Evolutionary conservation across 2,797 vertebrate species (phyloP), one percentile per base, ranked within the genome.

Genomic region (Labeo calbasu): DNA sequence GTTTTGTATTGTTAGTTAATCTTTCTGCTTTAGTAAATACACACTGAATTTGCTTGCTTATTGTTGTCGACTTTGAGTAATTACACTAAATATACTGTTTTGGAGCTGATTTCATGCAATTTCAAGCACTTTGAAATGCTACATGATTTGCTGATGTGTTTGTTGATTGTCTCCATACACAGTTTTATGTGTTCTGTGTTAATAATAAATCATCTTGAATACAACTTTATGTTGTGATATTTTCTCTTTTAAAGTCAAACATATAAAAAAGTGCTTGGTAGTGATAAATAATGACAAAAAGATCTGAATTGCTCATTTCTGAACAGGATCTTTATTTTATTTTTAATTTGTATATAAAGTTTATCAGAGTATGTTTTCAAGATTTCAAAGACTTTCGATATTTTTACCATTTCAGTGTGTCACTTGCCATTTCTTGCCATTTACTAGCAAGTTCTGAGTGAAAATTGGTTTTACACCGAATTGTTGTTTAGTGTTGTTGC

Each of bases 1-100:
- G 15, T 17, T 25, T 13, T 21, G 43, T 15, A 9, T 72, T 72
- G 25, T 21, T 8, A 63, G 21, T 48, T 17, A 15, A 14, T 61
- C 17, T 11, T 36, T 10, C 61, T 71, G 11, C 57, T 80, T 80
- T 46, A 13, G 51, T 57, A 80, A 80, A 80, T 13, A 19, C 4
- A 17, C 21, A 19, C 32, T 43, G 12, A 21, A 46, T 57, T 21
- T 2, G 12, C 36, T 48, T 28, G 55, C n/a, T 46, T 57, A 15
- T 9, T 46, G 36, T 55, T n/a, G 36, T 69, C 32, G 65, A 40
- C 32, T 23, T 40, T 72, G 59, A 61, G 23, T 50, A 14, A 23
- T 23, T 46, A 46, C n/a, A 25, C 13, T 71, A n/a, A 9, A 17
- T 19, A 15, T 15, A 61, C 0, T 25, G 15, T 23, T 48, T 48